A percentile compares a stretch with the other conserved stretches of the same genome.
These are phyloP conservation scores for Parauchenoglanis ngamensis DNA, from an alignment of 2,797 vertebrate genomes.

Conservation along the genomic window DNA sequence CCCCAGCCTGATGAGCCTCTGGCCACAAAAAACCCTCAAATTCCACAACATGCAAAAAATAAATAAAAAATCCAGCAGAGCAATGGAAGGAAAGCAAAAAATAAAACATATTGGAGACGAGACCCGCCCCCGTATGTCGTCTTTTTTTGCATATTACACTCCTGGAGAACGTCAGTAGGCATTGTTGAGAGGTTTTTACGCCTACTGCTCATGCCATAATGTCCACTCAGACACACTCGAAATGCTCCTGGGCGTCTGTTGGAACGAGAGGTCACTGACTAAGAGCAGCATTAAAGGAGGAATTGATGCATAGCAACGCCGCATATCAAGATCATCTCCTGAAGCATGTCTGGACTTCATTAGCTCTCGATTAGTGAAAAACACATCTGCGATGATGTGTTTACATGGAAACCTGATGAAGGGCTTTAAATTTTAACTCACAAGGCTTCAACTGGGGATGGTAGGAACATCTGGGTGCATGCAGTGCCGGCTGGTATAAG, in stretches of 20 bases:
- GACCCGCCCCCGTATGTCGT: constrained; percentile 7
- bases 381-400: constrained; percentile 66
- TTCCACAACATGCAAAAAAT: neutral
- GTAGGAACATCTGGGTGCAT: neutral
- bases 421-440: neutral
- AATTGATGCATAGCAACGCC: constrained; percentile 28
- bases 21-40: neutral
- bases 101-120: neutral
- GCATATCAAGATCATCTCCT: constrained; percentile 12
- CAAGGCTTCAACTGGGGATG: neutral
- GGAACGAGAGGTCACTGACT: constrained; percentile 36
- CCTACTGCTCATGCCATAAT: constrained; percentile 7
- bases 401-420: constrained; percentile 64
- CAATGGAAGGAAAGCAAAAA: neutral
- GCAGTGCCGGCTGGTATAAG: neutral
- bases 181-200: neutral
- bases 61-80: constrained; percentile 9
- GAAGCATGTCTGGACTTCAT: constrained; percentile 32
- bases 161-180: neutral
- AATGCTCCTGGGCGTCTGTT: constrained; percentile 15
- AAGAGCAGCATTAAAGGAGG: constrained; percentile 32
- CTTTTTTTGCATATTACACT: neutral
- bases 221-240: constrained; percentile 28
- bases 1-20: constrained; percentile 14
- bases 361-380: constrained; percentile 55